These are phyloP conservation scores for Lontra canadensis DNA, from an alignment of 2,113 vertebrate genomes.

Conservation along the genomic window DNA sequence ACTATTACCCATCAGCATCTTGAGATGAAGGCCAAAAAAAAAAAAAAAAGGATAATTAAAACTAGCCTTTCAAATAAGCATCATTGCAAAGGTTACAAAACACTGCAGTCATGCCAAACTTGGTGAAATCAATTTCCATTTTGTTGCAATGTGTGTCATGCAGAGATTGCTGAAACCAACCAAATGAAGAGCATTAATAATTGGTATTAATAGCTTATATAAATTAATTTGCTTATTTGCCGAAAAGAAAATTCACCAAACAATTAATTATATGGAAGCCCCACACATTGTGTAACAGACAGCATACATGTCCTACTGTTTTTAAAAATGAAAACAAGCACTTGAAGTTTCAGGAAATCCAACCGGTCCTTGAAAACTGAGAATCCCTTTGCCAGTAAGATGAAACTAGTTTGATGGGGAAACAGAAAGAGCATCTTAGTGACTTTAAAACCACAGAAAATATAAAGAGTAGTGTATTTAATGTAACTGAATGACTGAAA, in stretches of 20 bases:
- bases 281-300: neutral
- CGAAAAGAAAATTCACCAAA: constrained; percentile 63
- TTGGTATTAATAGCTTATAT: constrained; percentile 72
- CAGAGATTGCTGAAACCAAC: constrained; percentile 71
- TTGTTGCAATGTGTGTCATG: constrained; percentile 54
- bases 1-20: constrained; percentile 61
- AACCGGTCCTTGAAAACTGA: constrained; percentile 51
- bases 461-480: neutral
- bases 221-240: constrained; percentile 73
- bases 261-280: constrained; percentile 46
- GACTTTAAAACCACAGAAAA: constrained; percentile 21
- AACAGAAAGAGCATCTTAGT: neutral
- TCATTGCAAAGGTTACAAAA: constrained; percentile 65
- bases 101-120: constrained; percentile 52
- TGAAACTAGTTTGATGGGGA: neutral
- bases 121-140: constrained; percentile 75
- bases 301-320: constrained; percentile 5
- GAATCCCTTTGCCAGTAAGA: constrained; percentile 37
- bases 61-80: constrained; percentile 60
- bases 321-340: neutral
- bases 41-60: constrained; percentile 59
- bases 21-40: constrained; percentile 34
- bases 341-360: constrained; percentile 24
- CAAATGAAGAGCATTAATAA: constrained; percentile 77
- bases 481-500: neutral